Evolutionary conservation across 2,888 invertebrate genomes (phyloP).

Genomic region (Ophion slaviceki): DNA sequence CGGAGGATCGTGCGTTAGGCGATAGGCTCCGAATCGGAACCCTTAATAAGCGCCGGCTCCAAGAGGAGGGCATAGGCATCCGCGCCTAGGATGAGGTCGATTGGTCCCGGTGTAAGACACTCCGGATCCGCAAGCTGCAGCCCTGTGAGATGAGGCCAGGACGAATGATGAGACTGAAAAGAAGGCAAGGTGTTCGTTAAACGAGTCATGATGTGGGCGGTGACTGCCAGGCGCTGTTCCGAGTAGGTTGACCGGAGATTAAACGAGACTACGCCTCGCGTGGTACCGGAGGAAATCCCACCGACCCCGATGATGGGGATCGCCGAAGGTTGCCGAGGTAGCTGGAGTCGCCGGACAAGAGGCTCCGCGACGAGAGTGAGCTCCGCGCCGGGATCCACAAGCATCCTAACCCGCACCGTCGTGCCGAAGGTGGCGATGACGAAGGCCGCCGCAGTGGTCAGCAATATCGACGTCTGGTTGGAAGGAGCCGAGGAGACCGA

Average conservation of each 20-base stretch:
- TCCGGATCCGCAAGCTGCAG: conserved; percentile 62
- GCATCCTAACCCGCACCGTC: conserved; percentile 14
- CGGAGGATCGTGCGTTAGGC: conserved; percentile 54
- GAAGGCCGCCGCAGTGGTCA: not conserved
- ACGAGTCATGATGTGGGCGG: too few relatives aligned
- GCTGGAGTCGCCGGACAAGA: conserved; percentile 12
- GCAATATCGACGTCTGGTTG: not conserved
- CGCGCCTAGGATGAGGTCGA: conserved; percentile 65
- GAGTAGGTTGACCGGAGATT: conserved; percentile 16
- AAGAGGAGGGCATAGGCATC: conserved; percentile 57
- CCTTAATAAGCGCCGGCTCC: conserved; percentile 46
- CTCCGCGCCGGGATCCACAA: conserved; percentile 61
- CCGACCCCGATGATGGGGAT: conserved; percentile 48
- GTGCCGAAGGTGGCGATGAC: not conserved
- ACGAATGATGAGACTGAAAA: too few relatives aligned
- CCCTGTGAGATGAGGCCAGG: too few relatives aligned
- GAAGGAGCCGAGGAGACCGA: not conserved
- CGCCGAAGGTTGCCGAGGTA: conserved; percentile 7
- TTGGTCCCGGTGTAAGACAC: conserved; percentile 50
- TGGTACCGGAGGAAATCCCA: conserved; percentile 19
- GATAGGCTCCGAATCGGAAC: conserved; percentile 33
- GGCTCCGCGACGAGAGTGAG: conserved; percentile 50
- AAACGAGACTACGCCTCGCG: conserved; percentile 15
- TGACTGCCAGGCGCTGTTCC: not conserved
- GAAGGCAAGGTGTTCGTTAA: too few relatives aligned